A percentile compares a stretch with the other conserved stretches of the same genome.
phyloP scores from a whole-genome alignment of 2,797 vertebrate genomes.

The Arvicola amphibius region DNA sequence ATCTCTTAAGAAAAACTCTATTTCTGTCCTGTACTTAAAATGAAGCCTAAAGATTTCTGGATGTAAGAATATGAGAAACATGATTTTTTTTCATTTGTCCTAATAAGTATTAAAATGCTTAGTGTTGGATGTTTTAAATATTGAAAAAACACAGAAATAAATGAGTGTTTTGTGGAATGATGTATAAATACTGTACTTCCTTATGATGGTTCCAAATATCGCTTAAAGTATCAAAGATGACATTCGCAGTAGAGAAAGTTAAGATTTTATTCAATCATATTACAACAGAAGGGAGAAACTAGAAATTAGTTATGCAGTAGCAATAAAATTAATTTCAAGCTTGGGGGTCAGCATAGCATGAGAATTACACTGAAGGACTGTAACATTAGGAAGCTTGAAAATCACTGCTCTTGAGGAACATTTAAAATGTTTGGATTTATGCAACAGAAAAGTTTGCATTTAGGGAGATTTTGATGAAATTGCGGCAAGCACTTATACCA shows the following conservation, averaged over 20 bases:
- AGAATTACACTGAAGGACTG: neutral
- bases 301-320: neutral
- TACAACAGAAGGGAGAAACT: neutral
- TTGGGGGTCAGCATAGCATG: neutral
- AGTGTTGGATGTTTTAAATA: neutral
- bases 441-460: neutral
- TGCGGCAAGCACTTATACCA: neutral
- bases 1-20: neutral
- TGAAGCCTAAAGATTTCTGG: neutral
- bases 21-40: neutral
- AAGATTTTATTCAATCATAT: neutral
- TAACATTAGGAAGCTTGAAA: neutral
- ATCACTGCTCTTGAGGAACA: neutral
- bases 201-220: neutral
- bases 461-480: neutral
- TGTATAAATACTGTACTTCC: neutral
- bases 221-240: neutral
- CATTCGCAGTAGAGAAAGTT: neutral
- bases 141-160: neutral
- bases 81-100: neutral
- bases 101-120: neutral
- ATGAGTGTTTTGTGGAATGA: neutral
- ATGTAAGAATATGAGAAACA: neutral
- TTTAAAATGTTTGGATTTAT: neutral
- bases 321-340: neutral